Conservation (phyloP, 1,140 invertebrate genomes). For the Mactra quadrangularis region DNA sequence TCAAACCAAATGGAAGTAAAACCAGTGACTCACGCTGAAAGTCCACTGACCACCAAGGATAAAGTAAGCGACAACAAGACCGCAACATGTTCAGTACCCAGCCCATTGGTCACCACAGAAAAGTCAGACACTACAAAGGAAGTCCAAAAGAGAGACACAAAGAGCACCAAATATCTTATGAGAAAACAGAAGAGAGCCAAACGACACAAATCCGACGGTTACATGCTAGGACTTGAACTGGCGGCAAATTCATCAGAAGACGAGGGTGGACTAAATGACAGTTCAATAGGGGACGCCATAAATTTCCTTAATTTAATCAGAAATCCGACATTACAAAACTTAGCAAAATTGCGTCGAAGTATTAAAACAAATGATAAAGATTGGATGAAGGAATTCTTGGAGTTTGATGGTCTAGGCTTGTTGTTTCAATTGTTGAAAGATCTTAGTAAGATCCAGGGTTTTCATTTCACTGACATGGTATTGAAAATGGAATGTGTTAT, state of each 20-base stretch:
- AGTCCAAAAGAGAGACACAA: slow-evolving; percentile 24
- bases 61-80: too few species aligned
- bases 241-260: slow-evolving; percentile 63
- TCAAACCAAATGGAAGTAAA: too few species aligned
- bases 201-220: slow-evolving; percentile 77
- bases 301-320: slow-evolving; percentile 78
- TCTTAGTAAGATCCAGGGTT: slow-evolving; percentile 78
- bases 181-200: slow-evolving; percentile 74
- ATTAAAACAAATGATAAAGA: slow-evolving; percentile 81
- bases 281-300: slow-evolving; percentile 67
- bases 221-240: slow-evolving; percentile 75
- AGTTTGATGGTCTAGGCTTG: slow-evolving; percentile 83
- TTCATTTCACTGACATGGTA: slow-evolving; percentile 83
- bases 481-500: slow-evolving; percentile 84
- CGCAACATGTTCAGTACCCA: too few species aligned
- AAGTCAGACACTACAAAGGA: too few species aligned
- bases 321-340: slow-evolving; percentile 77
- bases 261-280: slow-evolving; percentile 53
- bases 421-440: slow-evolving; percentile 84
- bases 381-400: slow-evolving; percentile 85
- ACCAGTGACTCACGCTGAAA: too few species aligned
- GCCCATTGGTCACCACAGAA: too few species aligned
- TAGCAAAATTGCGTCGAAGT: slow-evolving; percentile 75
- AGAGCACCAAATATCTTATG: slow-evolving; percentile 66
- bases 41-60: too few species aligned